A percentile compares a stretch with the other conserved stretches of the same genome.
Evolutionary conservation across 2,113 vertebrate species (phyloP).

Genomic region (Noctilio leporinus): DNA sequence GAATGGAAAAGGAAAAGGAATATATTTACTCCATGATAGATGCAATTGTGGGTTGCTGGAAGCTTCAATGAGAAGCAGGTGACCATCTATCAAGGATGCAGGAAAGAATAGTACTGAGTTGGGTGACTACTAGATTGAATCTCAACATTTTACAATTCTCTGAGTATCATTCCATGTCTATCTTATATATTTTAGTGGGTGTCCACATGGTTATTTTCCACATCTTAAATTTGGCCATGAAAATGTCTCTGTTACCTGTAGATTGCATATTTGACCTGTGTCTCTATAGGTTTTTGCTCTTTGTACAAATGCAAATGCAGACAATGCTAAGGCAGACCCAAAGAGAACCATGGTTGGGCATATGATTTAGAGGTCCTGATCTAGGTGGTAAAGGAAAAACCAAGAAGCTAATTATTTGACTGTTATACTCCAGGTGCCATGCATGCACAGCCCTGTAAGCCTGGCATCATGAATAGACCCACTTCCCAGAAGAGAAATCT

Average conservation of each 20-base stretch:
- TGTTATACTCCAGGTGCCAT: rapidly evolving
- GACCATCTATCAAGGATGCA: not conserved
- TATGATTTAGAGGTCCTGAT: not conserved
- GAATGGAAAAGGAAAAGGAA: not conserved
- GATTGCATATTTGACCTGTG: not conserved
- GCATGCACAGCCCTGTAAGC: not conserved
- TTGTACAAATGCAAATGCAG: not conserved
- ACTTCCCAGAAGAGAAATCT: not conserved
- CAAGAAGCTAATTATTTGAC: not conserved
- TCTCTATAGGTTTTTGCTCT: not conserved
- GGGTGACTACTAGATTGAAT: not conserved
- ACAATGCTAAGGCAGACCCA: not conserved
- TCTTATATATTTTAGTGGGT: rapidly evolving
- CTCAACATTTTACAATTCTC: not conserved
- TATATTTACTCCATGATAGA: not conserved
- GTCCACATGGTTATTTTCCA: not conserved
- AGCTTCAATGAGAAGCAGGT: not conserved
- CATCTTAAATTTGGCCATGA: not conserved
- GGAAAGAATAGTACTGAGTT: not conserved
- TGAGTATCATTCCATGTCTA: not conserved
- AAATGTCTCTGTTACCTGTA: not conserved
- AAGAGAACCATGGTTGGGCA: not conserved
- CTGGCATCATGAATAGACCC: rapidly evolving
- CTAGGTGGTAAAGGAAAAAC: not conserved
- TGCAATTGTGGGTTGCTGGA: not conserved